phyloP scores from a whole-genome alignment of 2,888 invertebrate genomes.

The Cryptophagus acutangulus region DNA sequence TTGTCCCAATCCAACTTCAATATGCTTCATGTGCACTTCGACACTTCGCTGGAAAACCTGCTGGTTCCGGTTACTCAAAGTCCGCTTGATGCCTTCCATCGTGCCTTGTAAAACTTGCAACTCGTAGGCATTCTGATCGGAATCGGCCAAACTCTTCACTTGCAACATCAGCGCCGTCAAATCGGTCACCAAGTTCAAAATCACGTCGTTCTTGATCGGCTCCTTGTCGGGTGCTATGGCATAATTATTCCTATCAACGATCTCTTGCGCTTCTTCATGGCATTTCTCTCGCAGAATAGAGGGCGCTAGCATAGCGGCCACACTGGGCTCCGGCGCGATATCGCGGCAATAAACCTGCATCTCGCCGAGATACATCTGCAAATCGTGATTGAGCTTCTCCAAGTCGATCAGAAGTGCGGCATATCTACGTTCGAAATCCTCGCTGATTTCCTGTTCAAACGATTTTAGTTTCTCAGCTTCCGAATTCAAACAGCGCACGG shows the following conservation, averaged over 20 bases:
- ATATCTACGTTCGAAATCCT: constrained; percentile 88
- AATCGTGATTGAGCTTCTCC: constrained; percentile 84
- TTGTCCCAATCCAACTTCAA: constrained; percentile 65
- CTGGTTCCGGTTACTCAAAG: constrained; percentile 70
- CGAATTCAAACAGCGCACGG: constrained; percentile 79
- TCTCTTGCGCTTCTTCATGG: constrained; percentile 74
- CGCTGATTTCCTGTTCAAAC: constrained; percentile 70
- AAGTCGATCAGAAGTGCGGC: constrained; percentile 83
- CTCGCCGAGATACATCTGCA: constrained; percentile 79
- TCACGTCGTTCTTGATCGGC: constrained; percentile 51
- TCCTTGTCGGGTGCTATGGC: constrained; percentile 55
- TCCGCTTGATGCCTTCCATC: constrained; percentile 80
- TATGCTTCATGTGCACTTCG: constrained; percentile 87
- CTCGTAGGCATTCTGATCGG: constrained; percentile 85
- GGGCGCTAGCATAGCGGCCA: constrained; percentile 82
- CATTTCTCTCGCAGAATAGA: constrained; percentile 84
- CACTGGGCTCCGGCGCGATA: constrained; percentile 81
- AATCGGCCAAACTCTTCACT: constrained; percentile 73
- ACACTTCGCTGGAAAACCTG: constrained; percentile 80
- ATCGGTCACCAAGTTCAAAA: constrained; percentile 77
- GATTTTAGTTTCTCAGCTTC: constrained; percentile 85
- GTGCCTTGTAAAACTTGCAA: constrained; percentile 86
- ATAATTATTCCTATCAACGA: constrained; percentile 70
- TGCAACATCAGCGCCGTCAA: constrained; percentile 86
- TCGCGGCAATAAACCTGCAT: constrained; percentile 81